Evolutionary conservation across 2,113 vertebrate species (phyloP).

Genomic region (Alethe castanea): DNA sequence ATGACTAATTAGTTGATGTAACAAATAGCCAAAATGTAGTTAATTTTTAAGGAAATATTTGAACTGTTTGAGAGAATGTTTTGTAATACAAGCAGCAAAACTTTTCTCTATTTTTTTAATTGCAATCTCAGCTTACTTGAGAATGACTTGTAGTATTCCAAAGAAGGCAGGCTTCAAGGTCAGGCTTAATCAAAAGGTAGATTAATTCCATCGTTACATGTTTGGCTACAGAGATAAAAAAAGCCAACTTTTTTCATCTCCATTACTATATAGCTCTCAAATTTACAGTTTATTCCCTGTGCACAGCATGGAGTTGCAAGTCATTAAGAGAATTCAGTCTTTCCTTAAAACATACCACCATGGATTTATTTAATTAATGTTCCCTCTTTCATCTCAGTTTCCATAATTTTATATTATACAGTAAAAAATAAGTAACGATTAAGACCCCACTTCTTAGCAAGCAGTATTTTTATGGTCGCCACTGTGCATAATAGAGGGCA

Average conservation of each 20-base stretch:
- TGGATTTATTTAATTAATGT: neutral
- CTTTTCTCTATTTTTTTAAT: neutral
- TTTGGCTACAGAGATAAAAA: neutral
- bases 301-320: neutral
- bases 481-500: neutral
- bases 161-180: neutral
- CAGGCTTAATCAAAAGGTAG: neutral
- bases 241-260: neutral
- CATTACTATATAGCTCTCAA: neutral
- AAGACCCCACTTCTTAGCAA: neutral
- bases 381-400: neutral
- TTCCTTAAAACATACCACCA: neutral
- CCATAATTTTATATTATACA: neutral
- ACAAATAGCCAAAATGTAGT: neutral
- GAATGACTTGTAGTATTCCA: neutral
- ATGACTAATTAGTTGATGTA: slow-evolving; percentile 24
- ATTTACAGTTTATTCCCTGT: neutral
- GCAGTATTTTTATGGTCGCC: neutral
- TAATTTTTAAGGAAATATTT: slow-evolving; percentile 16
- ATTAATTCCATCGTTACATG: neutral
- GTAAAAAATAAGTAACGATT: neutral
- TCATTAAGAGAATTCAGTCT: neutral
- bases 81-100: neutral
- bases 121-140: neutral
- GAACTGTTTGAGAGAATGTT: neutral